Conservation (phyloP, 2,113 vertebrate species). For the Anoplopoma fimbria region DNA sequence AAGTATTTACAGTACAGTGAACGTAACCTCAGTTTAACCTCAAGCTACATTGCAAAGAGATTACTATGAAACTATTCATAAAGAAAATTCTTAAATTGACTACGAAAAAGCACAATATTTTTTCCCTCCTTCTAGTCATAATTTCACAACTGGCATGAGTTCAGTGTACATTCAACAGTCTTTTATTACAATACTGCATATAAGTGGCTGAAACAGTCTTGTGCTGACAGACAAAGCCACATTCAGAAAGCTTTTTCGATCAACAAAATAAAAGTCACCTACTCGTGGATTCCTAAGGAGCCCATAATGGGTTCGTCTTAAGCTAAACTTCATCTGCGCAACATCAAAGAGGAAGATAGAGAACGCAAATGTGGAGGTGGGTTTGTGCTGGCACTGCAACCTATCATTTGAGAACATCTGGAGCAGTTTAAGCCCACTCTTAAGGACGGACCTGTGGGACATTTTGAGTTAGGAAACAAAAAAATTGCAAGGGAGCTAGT, state of each 20-base stretch:
- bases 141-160: conserved; percentile 60
- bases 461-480: conserved; percentile 73
- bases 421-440: conserved; percentile 75
- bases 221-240: conserved; percentile 66
- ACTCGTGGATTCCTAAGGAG: conserved; percentile 50
- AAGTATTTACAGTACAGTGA: conserved; percentile 26
- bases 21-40: conserved; percentile 37
- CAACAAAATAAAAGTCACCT: conserved; percentile 67
- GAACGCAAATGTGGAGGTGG: conserved; percentile 66
- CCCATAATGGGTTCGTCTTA: conserved; percentile 35
- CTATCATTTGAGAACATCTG: conserved; percentile 83
- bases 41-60: conserved; percentile 23
- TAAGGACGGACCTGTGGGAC: conserved; percentile 71
- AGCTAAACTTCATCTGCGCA: conserved; percentile 49
- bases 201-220: conserved; percentile 53
- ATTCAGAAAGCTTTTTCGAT: conserved; percentile 55
- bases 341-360: conserved; percentile 76
- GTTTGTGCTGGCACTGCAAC: conserved; percentile 71
- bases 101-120: conserved; percentile 62
- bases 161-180: conserved; percentile 51
- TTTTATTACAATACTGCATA: conserved; percentile 61
- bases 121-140: conserved; percentile 62
- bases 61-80: conserved; percentile 28
- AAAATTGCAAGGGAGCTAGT: conserved; percentile 62
- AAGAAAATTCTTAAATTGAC: conserved; percentile 49